A percentile compares a stretch with the other conserved stretches of the same genome.
These are phyloP conservation scores for Ranitomeya imitator DNA, from an alignment of 2,113 vertebrate genomes.

Conservation along the genomic window DNA sequence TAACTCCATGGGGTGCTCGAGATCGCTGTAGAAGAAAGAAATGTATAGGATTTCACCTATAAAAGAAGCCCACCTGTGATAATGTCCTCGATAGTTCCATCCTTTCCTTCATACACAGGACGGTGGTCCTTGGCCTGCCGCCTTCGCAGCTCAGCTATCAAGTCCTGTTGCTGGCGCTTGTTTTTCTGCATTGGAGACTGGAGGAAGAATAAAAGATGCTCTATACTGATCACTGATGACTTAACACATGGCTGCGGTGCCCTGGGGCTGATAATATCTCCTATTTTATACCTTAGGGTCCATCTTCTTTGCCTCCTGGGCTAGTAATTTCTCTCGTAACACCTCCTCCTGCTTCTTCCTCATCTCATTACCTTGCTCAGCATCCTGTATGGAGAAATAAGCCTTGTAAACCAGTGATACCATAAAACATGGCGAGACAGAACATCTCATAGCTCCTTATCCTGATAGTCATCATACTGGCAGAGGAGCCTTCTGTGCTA, in stretches of 20 bases:
- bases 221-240: not conserved
- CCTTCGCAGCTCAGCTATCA: conserved; percentile 89
- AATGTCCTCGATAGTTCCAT: conserved; percentile 96
- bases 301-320: conserved; percentile 93
- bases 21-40: not conserved
- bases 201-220: not conserved
- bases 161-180: conserved; percentile 91
- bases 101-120: conserved; percentile 95
- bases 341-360: conserved; percentile 93
- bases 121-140: conserved; percentile 94
- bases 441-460: not conserved
- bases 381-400: conserved; percentile 74
- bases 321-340: conserved; percentile 90
- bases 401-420: not conserved
- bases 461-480: not conserved
- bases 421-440: not conserved
- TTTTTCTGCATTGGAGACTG: conserved; percentile 81
- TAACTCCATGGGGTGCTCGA: not conserved
- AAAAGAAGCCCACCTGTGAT: conserved; percentile 83
- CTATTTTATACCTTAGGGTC: conserved; percentile 83
- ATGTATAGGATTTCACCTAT: not conserved
- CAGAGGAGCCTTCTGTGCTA: not conserved
- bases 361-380: conserved; percentile 86
- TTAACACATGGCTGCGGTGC: not conserved
- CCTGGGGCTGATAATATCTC: not conserved